Conservation (phyloP, 1,140 invertebrate species). For the Glossosoma conforme region DNA sequence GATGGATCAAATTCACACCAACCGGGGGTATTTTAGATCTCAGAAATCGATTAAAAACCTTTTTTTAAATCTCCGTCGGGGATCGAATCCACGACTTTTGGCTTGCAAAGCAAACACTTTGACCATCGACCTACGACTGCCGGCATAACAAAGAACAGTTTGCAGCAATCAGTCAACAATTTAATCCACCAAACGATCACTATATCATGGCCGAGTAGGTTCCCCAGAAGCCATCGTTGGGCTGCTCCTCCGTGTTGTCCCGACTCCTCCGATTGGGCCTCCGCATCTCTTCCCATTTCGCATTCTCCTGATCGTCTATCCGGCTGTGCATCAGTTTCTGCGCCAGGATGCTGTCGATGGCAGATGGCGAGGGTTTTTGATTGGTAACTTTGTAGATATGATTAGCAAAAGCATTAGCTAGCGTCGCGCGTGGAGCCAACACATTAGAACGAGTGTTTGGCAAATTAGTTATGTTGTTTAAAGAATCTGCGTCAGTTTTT, state of each 20-base stretch:
- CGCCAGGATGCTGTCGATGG: slow-evolving; percentile 47
- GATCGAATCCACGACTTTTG: no score
- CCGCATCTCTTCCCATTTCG: background rate
- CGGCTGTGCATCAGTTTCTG: slow-evolving; percentile 38
- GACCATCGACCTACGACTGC: no score
- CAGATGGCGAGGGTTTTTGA: slow-evolving; percentile 47
- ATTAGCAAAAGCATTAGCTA: slow-evolving; percentile 44
- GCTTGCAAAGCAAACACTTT: no score
- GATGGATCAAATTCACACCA: no score
- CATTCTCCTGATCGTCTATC: slow-evolving; percentile 1
- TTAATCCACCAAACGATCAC: no score
- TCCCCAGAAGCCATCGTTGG: background rate
- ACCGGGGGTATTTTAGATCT: no score
- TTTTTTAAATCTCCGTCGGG: no score
- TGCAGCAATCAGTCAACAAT: no score
- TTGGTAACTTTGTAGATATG: slow-evolving; percentile 51
- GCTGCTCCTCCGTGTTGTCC: background rate
- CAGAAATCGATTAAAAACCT: no score
- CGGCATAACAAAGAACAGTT: no score
- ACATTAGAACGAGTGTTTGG: slow-evolving; percentile 32
- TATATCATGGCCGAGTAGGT: background rate
- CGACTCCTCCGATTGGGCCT: background rate
- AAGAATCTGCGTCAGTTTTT: slow-evolving; percentile 11
- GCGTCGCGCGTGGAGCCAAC: slow-evolving; percentile 44
- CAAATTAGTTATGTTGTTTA: slow-evolving; percentile 25